Evolutionary conservation across 2,113 vertebrate species (phyloP).

Genomic region (Calyptommatus sinebrachiatus): DNA sequence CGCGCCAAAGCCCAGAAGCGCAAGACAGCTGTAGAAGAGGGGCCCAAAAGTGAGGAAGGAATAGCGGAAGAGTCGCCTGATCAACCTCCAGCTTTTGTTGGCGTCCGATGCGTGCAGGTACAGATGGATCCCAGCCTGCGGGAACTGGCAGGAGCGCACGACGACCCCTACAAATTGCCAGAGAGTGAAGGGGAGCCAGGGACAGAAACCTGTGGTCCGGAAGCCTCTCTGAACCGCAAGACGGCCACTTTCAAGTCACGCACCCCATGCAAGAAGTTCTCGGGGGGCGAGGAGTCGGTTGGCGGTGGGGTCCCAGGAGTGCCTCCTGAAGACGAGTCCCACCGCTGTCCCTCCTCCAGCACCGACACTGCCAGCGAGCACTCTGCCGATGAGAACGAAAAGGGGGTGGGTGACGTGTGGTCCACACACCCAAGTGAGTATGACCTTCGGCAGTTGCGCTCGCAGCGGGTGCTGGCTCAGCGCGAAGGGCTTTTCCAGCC

Average conservation of each 20-base stretch:
- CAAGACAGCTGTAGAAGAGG: conserved; percentile 59
- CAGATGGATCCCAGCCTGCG: conserved; percentile 29
- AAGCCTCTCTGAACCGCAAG: conserved; percentile 80
- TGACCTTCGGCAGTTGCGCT: conserved; percentile 77
- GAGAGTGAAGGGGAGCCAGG: conserved; percentile 42
- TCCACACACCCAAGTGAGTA: conserved; percentile 43
- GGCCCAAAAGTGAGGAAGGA: conserved; percentile 51
- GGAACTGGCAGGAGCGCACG: conserved; percentile 1
- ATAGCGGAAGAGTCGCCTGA: conserved; percentile 35
- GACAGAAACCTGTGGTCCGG: conserved; percentile 54
- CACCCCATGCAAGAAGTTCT: conserved; percentile 87
- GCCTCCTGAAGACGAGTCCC: conserved; percentile 45
- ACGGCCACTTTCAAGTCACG: conserved; percentile 90
- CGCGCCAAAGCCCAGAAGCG: conserved; percentile 79
- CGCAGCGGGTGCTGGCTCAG: conserved; percentile 83
- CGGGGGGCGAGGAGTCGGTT: conserved; percentile 74
- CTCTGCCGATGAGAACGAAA: conserved; percentile 79
- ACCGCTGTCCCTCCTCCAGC: conserved; percentile 79
- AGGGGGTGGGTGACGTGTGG: conserved; percentile 42
- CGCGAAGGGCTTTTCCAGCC: conserved; percentile 76
- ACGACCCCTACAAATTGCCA: neutral
- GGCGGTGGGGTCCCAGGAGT: neutral
- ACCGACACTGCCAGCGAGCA: conserved; percentile 89
- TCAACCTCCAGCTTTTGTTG: neutral
- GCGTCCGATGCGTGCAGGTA: conserved; percentile 27